Conservation (phyloP, 2,888 invertebrate species). For the Trileptium ribeirensis region DNA sequence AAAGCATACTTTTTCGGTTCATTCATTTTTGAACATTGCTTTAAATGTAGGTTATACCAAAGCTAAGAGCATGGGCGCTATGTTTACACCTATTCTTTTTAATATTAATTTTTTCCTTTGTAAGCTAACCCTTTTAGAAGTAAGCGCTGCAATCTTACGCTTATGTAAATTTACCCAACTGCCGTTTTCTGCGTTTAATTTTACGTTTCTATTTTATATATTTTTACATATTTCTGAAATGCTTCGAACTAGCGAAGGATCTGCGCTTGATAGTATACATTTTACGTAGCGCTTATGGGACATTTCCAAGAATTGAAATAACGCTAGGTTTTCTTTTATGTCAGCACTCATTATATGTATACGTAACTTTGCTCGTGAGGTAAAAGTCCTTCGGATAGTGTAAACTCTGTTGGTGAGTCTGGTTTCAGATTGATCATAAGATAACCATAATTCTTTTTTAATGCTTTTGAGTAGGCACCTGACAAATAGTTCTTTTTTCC, state of each 20-base stretch:
- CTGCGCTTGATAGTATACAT: not conserved
- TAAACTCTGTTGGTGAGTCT: not conserved
- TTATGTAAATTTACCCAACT: not conserved
- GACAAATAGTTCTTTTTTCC: not conserved
- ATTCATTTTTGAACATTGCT: not conserved
- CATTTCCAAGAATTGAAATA: not conserved
- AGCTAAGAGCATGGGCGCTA: not conserved
- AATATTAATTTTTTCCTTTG: not conserved
- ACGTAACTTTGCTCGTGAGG: not conserved
- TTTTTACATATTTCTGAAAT: not conserved
- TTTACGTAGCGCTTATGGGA: not conserved
- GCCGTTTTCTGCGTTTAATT: not conserved
- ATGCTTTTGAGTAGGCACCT: not conserved
- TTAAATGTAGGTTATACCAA: not conserved
- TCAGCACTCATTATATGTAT: not conserved
- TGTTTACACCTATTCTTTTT: not conserved
- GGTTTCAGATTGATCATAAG: slow-evolving; percentile 2
- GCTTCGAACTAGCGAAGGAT: not conserved
- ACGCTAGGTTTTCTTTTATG: not conserved
- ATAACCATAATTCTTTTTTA: not conserved
- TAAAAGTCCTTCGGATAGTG: not conserved
- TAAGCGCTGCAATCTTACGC: not conserved
- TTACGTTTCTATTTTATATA: not conserved
- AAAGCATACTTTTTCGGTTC: not conserved
- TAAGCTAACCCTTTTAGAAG: not conserved